Percentiles rank a stretch among this genome's conserved stretches.
phyloP scores from a whole-genome alignment of 2,113 vertebrate species.

The Sarotherodon lohbergeri region DNA sequence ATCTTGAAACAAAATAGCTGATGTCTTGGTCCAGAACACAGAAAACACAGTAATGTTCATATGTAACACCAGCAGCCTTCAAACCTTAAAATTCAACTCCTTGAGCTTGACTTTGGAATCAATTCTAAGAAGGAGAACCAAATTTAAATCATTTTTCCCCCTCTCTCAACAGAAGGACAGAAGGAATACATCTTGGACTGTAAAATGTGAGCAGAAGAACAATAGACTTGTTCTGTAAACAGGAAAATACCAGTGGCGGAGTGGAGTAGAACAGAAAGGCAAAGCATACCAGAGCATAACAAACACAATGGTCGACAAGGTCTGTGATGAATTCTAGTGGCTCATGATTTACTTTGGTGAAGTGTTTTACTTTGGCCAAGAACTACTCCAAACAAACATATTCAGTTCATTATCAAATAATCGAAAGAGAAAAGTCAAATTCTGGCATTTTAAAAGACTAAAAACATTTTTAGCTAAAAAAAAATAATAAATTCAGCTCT shows the following conservation, averaged over 20 bases:
- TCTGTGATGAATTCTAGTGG: background rate
- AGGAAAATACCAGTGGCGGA: background rate
- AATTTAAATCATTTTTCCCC: background rate
- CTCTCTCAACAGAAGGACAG: background rate
- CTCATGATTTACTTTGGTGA: background rate
- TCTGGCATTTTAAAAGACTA: background rate
- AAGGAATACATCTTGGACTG: background rate
- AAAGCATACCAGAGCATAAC: background rate
- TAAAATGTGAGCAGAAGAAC: background rate
- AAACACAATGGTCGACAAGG: background rate
- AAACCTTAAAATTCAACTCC: background rate
- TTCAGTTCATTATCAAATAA: background rate
- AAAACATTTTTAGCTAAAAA: background rate
- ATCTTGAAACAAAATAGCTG: background rate
- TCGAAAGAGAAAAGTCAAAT: background rate
- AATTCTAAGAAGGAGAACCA: background rate
- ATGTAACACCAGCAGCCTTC: no score
- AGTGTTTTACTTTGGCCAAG: background rate
- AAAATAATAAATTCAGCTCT: background rate
- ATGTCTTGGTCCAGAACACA: background rate
- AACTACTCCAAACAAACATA: background rate
- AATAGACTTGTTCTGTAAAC: background rate
- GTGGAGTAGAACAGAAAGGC: background rate
- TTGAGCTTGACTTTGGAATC: background rate
- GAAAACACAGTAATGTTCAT: background rate